Evolutionary conservation across 92 coral and sea anemone genomes (phyloP), one percentile per base, ranked within the genome.

Genomic region (Anthopleura xanthogrammica): DNA sequence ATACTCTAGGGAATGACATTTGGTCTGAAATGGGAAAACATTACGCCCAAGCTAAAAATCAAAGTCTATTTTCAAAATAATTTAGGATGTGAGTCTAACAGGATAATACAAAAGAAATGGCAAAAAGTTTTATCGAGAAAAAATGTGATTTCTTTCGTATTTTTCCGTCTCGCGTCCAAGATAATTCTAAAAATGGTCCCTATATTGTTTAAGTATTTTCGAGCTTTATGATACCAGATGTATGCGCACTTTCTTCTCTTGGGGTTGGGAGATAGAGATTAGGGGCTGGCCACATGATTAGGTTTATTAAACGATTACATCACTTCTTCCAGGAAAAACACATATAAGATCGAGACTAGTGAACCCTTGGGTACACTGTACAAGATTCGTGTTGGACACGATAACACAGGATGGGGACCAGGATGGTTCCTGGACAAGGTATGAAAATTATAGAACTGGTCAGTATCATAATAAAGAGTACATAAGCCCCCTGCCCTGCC

Each of bases 401-500:
- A 94, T 82, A 94, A 94, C 86, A 85, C 94, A 2, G 95, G 98
- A 39, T 83, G 94, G 76, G 98, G 95, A 23, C 94, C 95, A 39
- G 98, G 94, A 48, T 94, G 98, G 98, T 92, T 83, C 75, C 77
- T 92, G 52, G 98, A 94, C 78, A 94, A 92, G 92, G 98, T 91
- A 60, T 50, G 88, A 12, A 16, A 7, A n/a, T 6, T 11, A 46
- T 46, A 46, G 9, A 46, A 9, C 3, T 29, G 36, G 36, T 29
- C 1, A 65, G 20, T 65, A 23, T 65, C 12, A 65, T 22, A 65
- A 16, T 60, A 60, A 60, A 14, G 20, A 60, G 65, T 14, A 60
- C 65, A 14, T 60, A 14, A 50, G 54, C 54, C 54, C 54, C 54
- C 54, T 50, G 54, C 8, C 54, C 7, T n/a, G n/a, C 54, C 36